These are phyloP conservation scores for Ceratotherium simum DNA, from an alignment of 2,113 vertebrate genomes.

Conservation along the genomic window DNA sequence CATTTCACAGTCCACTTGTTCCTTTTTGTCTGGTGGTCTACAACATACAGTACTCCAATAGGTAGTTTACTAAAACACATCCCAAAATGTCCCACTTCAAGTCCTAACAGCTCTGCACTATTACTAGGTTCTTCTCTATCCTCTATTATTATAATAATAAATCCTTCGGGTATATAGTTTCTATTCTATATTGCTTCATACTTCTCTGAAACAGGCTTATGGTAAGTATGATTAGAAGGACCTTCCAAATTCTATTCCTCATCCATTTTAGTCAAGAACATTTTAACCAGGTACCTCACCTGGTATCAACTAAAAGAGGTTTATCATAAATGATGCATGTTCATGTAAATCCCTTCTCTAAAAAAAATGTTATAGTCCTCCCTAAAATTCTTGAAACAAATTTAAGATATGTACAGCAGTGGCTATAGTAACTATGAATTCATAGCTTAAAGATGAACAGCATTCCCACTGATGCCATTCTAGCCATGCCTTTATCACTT, in stretches of 20 bases:
- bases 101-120: not conserved
- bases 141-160: conserved; percentile 11
- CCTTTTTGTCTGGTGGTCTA: not conserved
- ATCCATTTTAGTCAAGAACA: not conserved
- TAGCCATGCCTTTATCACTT: not conserved
- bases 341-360: not conserved
- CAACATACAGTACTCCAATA: not conserved
- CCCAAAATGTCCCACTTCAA: not conserved
- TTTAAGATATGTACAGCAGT: not conserved
- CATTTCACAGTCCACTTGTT: conserved; percentile 47
- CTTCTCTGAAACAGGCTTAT: not conserved
- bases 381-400: conserved; percentile 11
- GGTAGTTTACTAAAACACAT: not conserved
- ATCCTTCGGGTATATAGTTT: not conserved
- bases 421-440: not conserved
- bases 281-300: not conserved
- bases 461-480: not conserved
- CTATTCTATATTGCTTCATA: not conserved
- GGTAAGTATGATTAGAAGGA: not conserved
- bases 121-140: not conserved
- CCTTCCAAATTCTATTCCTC: not conserved
- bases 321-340: conserved; percentile 5
- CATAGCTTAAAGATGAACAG: not conserved
- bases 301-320: not conserved
- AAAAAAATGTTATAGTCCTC: not conserved